Base-by-base conservation (phyloP, 2,797 vertebrate genomes). In the Oophaga sylvatica region DNA sequence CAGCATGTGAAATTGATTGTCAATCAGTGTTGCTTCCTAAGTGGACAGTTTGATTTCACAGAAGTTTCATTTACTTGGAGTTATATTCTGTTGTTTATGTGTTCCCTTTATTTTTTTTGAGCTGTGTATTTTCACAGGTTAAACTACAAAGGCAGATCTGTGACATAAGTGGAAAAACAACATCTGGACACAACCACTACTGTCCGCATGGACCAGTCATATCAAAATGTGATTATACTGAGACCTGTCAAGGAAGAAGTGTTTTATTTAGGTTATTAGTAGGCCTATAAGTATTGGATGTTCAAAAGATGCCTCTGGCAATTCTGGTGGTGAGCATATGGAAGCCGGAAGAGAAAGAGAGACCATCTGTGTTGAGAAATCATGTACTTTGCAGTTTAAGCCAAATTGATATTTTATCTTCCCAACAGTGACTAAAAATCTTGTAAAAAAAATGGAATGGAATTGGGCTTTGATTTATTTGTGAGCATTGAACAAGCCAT, bases 51-150 rank as follows among this genome's bases (percentile, higher is more conserved):
- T 26, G 26, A 26, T 26, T 26, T 26, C 26, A 26, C 26, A 26
- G 26, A 26, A 26, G 26, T 26, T 26, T 26, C 26, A 26, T 26
- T 26, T 26, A 26, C 26, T 26, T 26, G 26, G 26, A 26, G 26
- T 26, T 26, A 26, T 26, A 26, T 26, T 26, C 26, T 26, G 26
- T 26, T 26, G 26, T 26, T 26, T 26, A 26, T 26, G 26, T 26
- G 26, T 26, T 26, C 26, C 26, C 26, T 26, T 26, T 26, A 26
- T 26, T 26, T 26, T 26, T 26, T 26, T 26, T 26, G 26, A 26
- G 26, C 26, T 26, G 26, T 26, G 26, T 26, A 92, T 96, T 96
- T 92, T 91, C 94, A 92, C 94, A 95, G 79, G 89, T 92, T 88
- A 91, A 89, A 48, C 85, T 90, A 0, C 87, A 90, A 87, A 91